Conservation (phyloP, 2,888 invertebrate species). For the Epistrophella euchroma region DNA sequence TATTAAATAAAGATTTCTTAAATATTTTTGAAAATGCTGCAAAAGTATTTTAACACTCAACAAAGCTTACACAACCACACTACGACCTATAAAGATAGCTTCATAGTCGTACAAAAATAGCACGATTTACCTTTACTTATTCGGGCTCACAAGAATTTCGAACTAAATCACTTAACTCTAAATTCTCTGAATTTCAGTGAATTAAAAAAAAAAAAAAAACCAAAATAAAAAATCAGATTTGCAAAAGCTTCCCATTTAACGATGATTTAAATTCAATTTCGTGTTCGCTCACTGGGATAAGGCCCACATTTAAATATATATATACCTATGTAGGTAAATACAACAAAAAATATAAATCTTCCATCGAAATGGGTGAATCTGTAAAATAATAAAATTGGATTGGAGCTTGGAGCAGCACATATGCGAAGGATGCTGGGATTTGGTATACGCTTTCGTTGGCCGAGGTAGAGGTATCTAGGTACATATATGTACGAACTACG, state of each 20-base stretch:
- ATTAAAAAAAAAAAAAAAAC: not conserved
- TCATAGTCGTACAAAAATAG: not conserved
- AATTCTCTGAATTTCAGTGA: conserved; percentile 14
- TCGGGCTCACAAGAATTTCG: not conserved
- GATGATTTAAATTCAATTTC: conserved; percentile 48
- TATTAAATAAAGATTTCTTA: too few relatives aligned
- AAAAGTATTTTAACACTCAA: too few relatives aligned
- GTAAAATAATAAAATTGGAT: conserved; percentile 40
- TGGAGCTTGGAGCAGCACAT: not conserved
- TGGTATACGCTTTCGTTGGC: not conserved
- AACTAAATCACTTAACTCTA: conserved; percentile 1
- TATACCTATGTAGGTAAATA: too few relatives aligned
- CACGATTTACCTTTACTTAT: not conserved
- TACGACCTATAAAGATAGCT: too few relatives aligned
- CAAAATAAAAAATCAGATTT: conserved; percentile 2
- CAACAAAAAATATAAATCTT: not conserved
- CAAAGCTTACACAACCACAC: too few relatives aligned
- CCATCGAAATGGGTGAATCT: conserved; percentile 11
- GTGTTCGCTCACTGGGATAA: conserved; percentile 23
- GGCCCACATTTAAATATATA: conserved; percentile 2
- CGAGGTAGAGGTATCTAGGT: not conserved
- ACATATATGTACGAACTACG: not conserved
- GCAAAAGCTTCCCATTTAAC: conserved; percentile 26
- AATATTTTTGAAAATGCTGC: too few relatives aligned
- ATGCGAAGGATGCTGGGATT: not conserved